A percentile compares a stretch with the other conserved stretches of the same genome.
phyloP scores from a whole-genome alignment of 2,113 vertebrate species.

The Odocoileus virginianus region DNA sequence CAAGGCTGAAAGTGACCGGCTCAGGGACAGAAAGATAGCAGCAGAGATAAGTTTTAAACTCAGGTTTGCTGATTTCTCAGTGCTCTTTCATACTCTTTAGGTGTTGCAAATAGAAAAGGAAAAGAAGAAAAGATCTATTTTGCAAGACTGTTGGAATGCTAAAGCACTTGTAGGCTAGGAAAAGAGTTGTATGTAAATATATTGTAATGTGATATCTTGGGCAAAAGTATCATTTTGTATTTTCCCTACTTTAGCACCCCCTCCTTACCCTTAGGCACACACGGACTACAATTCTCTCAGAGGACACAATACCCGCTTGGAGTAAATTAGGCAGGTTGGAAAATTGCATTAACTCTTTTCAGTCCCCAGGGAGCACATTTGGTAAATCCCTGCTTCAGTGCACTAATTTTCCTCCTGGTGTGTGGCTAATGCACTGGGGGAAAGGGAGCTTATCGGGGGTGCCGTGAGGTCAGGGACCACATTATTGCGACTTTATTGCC shows the following conservation, averaged over 20 bases:
- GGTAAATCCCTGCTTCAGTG: constrained; percentile 15
- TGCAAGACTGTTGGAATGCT: constrained; percentile 23
- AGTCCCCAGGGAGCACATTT: constrained; percentile 33
- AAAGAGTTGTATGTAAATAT: constrained; percentile 15
- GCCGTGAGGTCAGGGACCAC: constrained; percentile 11
- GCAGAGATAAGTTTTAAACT: neutral
- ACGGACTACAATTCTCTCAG: neutral
- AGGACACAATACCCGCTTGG: neutral
- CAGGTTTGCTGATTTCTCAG: neutral
- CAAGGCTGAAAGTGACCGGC: neutral
- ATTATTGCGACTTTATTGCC: neutral
- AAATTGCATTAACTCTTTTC: constrained; percentile 44
- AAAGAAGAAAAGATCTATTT: neutral
- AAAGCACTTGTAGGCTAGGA: neutral
- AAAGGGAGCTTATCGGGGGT: neutral
- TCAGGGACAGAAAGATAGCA: neutral
- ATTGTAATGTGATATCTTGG: neutral
- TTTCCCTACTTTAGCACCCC: neutral
- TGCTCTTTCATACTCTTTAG: neutral
- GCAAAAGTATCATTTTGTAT: neutral
- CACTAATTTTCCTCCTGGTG: constrained; percentile 35
- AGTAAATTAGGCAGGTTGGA: constrained; percentile 36
- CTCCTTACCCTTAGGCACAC: neutral
- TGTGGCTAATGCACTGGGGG: neutral
- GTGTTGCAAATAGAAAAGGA: neutral